Conservation (phyloP, 2,113 vertebrate species). For the Sylvilagus bachmani region DNA sequence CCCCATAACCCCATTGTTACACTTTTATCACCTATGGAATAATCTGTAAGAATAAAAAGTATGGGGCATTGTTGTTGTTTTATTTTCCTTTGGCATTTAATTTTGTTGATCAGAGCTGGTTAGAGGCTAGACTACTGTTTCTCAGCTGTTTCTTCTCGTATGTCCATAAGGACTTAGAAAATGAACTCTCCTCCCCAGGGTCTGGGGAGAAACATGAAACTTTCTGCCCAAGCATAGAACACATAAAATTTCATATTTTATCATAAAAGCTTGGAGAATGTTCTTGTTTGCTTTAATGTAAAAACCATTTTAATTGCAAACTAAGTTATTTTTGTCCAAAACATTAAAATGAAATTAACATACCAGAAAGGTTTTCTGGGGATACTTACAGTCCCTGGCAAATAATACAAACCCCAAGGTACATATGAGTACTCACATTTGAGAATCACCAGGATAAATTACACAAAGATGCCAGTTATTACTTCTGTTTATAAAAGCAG, state of each 20-base stretch:
- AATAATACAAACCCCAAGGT: neutral
- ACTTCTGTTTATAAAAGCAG: neutral
- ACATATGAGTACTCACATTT: neutral
- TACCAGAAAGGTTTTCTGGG: neutral
- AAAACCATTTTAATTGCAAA: neutral
- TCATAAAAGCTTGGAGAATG: neutral
- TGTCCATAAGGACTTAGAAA: neutral
- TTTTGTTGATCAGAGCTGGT: neutral
- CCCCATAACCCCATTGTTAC: neutral
- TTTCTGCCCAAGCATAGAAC: neutral
- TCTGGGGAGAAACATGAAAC: neutral
- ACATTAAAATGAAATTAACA: neutral
- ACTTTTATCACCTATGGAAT: neutral
- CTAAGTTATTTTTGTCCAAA: neutral
- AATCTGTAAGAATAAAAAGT: neutral
- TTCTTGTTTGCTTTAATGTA: conserved; percentile 3
- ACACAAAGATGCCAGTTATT: neutral
- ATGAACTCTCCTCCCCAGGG: neutral
- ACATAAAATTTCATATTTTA: neutral
- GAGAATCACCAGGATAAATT: neutral
- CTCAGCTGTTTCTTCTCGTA: neutral
- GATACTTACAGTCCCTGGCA: neutral
- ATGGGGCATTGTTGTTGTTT: neutral
- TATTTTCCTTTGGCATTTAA: neutral
- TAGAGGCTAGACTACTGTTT: neutral